phyloP scores from a whole-genome alignment of 2,797 vertebrate species.

The Antrozous pallidus region DNA sequence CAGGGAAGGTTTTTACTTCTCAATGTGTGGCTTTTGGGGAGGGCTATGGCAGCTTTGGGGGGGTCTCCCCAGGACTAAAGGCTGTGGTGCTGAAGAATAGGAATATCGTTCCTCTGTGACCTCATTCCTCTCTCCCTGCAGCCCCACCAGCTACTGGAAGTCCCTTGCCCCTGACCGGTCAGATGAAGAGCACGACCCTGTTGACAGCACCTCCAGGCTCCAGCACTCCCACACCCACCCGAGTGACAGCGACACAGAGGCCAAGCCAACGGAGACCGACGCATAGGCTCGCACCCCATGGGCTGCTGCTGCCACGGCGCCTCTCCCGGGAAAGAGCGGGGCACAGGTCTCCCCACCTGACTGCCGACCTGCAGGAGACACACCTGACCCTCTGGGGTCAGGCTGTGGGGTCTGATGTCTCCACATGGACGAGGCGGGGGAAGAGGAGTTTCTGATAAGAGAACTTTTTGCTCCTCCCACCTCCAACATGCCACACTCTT shows the following conservation, averaged over 20 bases:
- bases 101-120: neutral
- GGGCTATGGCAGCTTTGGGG: neutral
- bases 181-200: conserved; percentile 90
- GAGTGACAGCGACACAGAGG: conserved; percentile 87
- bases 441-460: conserved; percentile 50
- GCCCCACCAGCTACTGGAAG: conserved; percentile 88
- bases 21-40: neutral
- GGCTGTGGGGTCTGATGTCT: conserved; percentile 5
- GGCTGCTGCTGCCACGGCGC: neutral
- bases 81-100: neutral
- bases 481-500: conserved; percentile 21
- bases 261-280: conserved; percentile 82
- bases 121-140: conserved; percentile 73
- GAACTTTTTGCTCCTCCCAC: conserved; percentile 51
- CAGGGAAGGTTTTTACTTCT: neutral
- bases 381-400: neutral
- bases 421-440: conserved; percentile 46
- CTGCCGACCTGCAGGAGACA: conserved; percentile 59
- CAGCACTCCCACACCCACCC: conserved; percentile 83
- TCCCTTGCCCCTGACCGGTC: conserved; percentile 85
- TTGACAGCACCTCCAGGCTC: conserved; percentile 80
- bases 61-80: neutral
- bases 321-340: neutral
- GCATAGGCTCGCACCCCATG: conserved; percentile 76
- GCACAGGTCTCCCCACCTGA: neutral